Base-by-base conservation (phyloP, 2,797 vertebrate genomes). In the Neomorphus geoffroyi region DNA sequence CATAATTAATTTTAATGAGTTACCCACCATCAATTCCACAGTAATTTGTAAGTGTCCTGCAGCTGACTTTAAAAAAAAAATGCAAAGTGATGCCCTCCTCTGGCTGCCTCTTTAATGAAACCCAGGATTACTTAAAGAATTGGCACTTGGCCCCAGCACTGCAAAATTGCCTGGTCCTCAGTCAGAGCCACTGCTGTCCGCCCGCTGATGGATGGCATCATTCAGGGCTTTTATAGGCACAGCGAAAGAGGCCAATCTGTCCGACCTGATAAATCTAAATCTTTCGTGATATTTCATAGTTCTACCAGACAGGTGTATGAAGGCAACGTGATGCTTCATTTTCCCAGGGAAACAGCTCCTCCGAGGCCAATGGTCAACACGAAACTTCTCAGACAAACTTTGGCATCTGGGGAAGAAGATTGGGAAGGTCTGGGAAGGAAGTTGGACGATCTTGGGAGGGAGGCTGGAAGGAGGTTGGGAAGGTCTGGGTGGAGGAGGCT, bases 1-100 rank as follows among this genome's bases (percentile, higher is more conserved):
- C 75, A 91, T 95, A 96, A 97, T 97, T 96, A 96, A 97, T 96
- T 97, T 97, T 97, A 97, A 97, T 70, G 67, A 96, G 92, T 95
- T 92, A 94, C 50, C 74, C 85, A 72, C 72, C 87, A 96, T 96
- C 91, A 96, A 75, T 96, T 93, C 80, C 77, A 94, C 85, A 33
- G 14, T 92, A 90, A 93, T 92, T 97, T 96, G 60, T 88, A 78
- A 90, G 80, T 85, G 92, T 96, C 91, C 96, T 96, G 93, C 71
- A 95, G 91, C 85, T 89, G 91, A 94, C 93, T 96, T 85, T 1
- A 79, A 87, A 93, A 85, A 84, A 70, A n/a, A 80, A 32, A 27
- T 33, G 32, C 57, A 57, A 93, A 92, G 72, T 15, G 19, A 79
- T 89, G 61, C 91, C 77, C 82, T 97, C 92, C 73, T 95, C 92